Evolutionary conservation across 2,797 vertebrate genomes (phyloP).

Genomic region (Choloepus didactylus): DNA sequence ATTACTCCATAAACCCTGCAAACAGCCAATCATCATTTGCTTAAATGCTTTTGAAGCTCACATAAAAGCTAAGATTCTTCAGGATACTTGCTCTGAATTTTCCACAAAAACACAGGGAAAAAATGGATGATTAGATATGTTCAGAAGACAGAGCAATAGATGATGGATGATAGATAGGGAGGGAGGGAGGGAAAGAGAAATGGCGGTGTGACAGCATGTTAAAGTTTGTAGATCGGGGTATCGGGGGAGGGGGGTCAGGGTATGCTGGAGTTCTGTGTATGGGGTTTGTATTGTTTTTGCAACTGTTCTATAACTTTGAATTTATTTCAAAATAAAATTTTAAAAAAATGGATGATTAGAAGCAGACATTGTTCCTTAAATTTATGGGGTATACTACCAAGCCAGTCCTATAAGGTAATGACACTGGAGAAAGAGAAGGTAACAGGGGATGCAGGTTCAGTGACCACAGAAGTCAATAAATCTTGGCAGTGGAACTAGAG

Average conservation of each 20-base stretch:
- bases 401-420: not conserved
- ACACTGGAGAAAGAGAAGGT: not conserved
- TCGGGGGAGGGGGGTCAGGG: no score
- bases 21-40: not conserved
- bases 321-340: no score
- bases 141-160: no score
- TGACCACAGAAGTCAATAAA: not conserved
- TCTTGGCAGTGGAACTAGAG: not conserved
- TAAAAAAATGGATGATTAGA: not conserved
- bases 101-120: conserved; percentile 6
- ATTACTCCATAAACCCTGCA: not conserved
- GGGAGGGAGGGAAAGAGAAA: no score
- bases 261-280: no score
- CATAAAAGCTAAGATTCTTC: not conserved
- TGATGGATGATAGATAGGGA: no score
- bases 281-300: no score
- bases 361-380: not conserved
- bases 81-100: conserved; percentile 41
- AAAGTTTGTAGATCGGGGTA: no score
- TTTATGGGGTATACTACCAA: not conserved
- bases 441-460: not conserved
- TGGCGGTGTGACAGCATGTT: no score
- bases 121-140: not conserved
- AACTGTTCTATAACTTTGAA: no score
- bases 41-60: not conserved